Base-by-base conservation (phyloP, 2,113 vertebrate genomes). In the Nycticebus coucang region DNA sequence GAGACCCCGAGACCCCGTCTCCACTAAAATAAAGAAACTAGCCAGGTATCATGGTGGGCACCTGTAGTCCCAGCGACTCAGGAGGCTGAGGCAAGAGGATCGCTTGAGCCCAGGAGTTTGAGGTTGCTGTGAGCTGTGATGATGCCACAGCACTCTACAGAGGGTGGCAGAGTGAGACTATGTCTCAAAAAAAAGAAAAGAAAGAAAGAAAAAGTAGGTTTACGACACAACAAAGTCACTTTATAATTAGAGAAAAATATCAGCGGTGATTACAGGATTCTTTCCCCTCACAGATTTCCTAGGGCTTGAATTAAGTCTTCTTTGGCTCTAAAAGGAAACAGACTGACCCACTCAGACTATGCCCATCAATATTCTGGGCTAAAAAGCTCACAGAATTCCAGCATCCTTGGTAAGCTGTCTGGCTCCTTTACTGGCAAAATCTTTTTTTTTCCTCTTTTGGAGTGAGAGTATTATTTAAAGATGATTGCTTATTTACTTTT, bases 161-260 rank as follows among this genome's bases (percentile, higher is more conserved):
- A 50, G 45, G 45, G 45, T 50, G 45, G 10, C 45, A 50, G 45
- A 50, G 45, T 50, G 45, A 50, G 45, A 50, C 45, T 10, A 9
- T 50, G 45, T 50, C 45, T 50, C 45, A 50, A 50, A 50, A 10
- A 50, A 50, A 41, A 41, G 41, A 41, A 41, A 41, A 41, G 41
- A 41, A 41, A 41, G 5, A 41, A 41, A 41, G 41, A 50, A 50
- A 50, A 50, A 50, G 45, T 96, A 72, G 77, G 84, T 22, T 97
- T 95, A 94, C 60, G 66, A 82, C 30, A 87, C 87, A 96, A 93
- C 71, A 84, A 71, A 96, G 78, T 97, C 86, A 93, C 24, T 96
- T 96, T 87, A 92, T 74, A 96, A 96, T 96, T 92, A 97, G 94
- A 96, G 35, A 60, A 77, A 91, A 97, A 95, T 82, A 87, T 88